Evolutionary conservation across 2,113 vertebrate species (phyloP), one percentile per base, ranked within the genome.

Genomic region (Brachionichthys hirsutus): DNA sequence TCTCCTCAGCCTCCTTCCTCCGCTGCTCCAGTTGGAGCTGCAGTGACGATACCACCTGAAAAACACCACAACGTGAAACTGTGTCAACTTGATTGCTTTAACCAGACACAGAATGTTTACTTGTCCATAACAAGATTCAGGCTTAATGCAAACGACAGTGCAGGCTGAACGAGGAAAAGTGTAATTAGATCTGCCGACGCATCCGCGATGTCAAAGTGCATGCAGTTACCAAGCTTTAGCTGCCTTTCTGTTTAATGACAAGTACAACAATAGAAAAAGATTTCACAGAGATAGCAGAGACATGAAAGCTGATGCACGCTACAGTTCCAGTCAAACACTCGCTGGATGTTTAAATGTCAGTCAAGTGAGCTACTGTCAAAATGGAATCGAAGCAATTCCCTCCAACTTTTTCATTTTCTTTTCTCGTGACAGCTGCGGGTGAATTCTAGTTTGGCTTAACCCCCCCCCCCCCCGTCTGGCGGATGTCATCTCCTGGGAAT

Each of bases 21-120:
- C 93, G 92, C 81, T 92, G 89, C 35, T 94, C 92, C 70, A 96
- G 88, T 69, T 94, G 93, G 57, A 81, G 82, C 43, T 87, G 90
- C 70, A 96, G 58, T 0, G 77, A 86, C 4, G 78, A 86, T 5
- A 77, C 79, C 2, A 91, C 89, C 88, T 89, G 51, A 75, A 63
- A 62, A 15, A 40, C 59, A 78, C 40, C n/a, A 35, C 20, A 22
- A 36, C 8, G 20, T 10, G 36, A 62, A 34, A 47, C 8, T 10
- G 44, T 10, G 5, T 12, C 10, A 48, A 6, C 9, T 9, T 30
- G 30, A 9, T 10, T n/a, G 35, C 62, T 2, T 44, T 15, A 17
- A 34, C n/a, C 22, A 52, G 6, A 15, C 14, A 51, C 41, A 17
- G 46, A 12, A 34, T 22, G 12, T n/a, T 13, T 6, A 47, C 12